These are phyloP conservation scores for Bombus confusus DNA, from an alignment of 1,140 invertebrate genomes.

Conservation along the genomic window DNA sequence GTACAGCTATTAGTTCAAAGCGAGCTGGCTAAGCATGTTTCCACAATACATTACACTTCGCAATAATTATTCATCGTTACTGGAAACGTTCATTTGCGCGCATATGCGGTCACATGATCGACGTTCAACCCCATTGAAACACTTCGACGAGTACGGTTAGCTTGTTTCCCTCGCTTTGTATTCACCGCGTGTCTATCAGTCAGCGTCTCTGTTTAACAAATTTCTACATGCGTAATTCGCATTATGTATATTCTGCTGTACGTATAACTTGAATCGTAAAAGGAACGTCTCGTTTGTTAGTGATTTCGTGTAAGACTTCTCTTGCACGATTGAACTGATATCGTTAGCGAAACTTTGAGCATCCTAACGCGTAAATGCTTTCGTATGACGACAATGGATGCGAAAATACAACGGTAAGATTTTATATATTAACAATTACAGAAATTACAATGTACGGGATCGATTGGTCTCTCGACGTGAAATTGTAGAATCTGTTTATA, in stretches of 20 bases:
- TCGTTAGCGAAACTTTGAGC: neutral
- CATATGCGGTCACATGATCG: slow-evolving; percentile 51
- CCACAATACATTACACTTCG: slow-evolving; percentile 44
- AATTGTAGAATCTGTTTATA: too few species aligned
- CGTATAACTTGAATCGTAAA: neutral
- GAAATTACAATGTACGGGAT: too few species aligned
- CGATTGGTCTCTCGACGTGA: too few species aligned
- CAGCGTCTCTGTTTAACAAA: slow-evolving; percentile 16
- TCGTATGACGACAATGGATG: too few species aligned
- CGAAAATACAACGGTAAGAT: too few species aligned
- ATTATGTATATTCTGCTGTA: neutral
- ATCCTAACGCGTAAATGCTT: neutral
- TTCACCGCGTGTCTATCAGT: slow-evolving; percentile 11
- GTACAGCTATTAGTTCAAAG: slow-evolving; percentile 51
- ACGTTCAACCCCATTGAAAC: slow-evolving; percentile 44
- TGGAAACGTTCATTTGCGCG: slow-evolving; percentile 43
- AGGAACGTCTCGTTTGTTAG: neutral
- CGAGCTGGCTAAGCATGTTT: slow-evolving; percentile 37
- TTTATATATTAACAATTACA: too few species aligned
- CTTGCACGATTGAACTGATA: neutral
- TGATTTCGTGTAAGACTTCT: neutral
- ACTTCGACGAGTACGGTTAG: slow-evolving; percentile 42
- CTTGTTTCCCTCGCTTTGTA: slow-evolving; percentile 31
- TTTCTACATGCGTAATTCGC: neutral
- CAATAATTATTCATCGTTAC: slow-evolving; percentile 53